Base-by-base conservation (phyloP, 2,888 invertebrate species). In the Selenia dentaria region DNA sequence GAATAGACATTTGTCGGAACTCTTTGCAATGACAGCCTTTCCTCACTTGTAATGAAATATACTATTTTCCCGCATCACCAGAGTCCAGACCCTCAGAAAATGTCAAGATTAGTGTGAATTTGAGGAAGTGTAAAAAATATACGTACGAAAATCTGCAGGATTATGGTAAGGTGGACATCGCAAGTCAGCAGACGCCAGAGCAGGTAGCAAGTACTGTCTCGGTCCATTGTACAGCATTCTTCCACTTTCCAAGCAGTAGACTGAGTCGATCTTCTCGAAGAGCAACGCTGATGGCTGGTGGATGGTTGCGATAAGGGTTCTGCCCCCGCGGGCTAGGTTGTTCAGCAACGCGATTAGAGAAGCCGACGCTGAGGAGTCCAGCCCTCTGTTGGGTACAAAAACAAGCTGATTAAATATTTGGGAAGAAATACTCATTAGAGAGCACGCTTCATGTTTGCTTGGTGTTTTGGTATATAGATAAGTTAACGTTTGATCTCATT, bases 221-320 rank as follows among this genome's bases (percentile, higher is more conserved):
- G 94, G 92, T 3, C 98, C 98, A 63, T 95, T 93, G 79, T 97
- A 98, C 57, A 98, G 93, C 61, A 96, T 97, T 45, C 94, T 92
- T 1, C 98, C 98, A 27, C 92, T 93, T 0, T 96, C 93, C 9
- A 98, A 88, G 39, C 97, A 95, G 78, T 97, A 98, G 3, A 98
- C 91, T 60, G 96, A 93, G 76, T 98, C 97, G 64, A 98, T 97
- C 93, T 96, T 97, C 83, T 98, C 97, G 72, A 98, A 97, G 34
- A 98, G 91, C 57, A 97, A 91, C 0, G 98, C 98, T 54, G 97
- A 97, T 0, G 98, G 98, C 77, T 98, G 98, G 78, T 98, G 98
- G 55, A 98, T 97, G 11, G 98, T 98, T 57, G 98, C 98, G 34
- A 98, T 93, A 3, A 98, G 93, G 0, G 98, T 98, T 33, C 98